Conservation (phyloP, 2,888 invertebrate species). For the Bugulina stolonifera region DNA sequence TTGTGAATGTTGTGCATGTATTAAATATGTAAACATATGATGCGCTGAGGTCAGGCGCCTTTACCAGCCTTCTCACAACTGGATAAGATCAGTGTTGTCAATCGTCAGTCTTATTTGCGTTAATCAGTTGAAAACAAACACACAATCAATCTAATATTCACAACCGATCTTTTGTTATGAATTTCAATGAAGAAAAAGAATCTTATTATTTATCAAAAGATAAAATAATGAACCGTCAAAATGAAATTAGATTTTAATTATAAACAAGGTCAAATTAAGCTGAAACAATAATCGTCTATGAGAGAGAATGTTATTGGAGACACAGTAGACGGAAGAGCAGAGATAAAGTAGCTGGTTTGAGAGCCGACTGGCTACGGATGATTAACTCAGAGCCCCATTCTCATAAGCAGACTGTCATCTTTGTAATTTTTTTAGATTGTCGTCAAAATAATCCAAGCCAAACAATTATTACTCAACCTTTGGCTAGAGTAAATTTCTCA, state of each 20-base stretch:
- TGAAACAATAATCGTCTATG: neutral
- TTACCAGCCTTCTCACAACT: neutral
- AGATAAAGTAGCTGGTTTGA: no score
- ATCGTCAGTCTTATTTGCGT: slow-evolving; percentile 4
- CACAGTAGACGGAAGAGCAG: neutral
- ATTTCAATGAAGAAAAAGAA: neutral
- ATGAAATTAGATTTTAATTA: slow-evolving; percentile 26
- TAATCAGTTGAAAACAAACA: slow-evolving; percentile 21
- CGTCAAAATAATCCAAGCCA: no score
- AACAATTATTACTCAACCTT: no score
- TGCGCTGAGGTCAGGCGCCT: no score
- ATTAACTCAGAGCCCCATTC: no score
- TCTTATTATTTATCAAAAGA: neutral
- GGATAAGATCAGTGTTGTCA: slow-evolving; percentile 13
- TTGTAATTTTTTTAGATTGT: no score
- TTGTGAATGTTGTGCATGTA: no score
- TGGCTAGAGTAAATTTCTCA: no score
- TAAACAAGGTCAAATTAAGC: slow-evolving; percentile 23
- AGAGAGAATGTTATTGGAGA: slow-evolving; percentile 17
- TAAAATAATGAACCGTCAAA: slow-evolving; percentile 6
- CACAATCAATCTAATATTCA: neutral
- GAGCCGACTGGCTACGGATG: no score
- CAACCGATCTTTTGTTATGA: neutral
- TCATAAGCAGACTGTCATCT: no score
- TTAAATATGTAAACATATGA: no score